Base-by-base conservation (phyloP, 2,888 invertebrate species). In the Harmothoe impar region DNA sequence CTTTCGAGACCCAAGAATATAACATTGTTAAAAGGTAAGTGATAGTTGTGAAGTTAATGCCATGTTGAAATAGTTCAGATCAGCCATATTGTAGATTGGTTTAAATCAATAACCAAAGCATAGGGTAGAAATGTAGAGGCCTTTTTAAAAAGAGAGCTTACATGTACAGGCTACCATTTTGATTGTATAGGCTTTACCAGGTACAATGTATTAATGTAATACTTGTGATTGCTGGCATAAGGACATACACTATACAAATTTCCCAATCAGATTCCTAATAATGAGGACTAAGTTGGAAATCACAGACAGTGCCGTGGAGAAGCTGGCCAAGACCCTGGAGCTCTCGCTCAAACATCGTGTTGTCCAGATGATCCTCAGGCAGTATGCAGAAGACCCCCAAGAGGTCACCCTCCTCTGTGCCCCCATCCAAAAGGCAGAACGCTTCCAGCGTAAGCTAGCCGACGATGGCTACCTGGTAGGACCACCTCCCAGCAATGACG, bases 391-490 rank as follows among this genome's bases (percentile, higher is more conserved):
- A 20, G 93, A 94, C 89, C 93, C 93, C 0, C 90, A 91, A 51
- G 93, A 94, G 68, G 92, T 94, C 0, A 89, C 92, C 17, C 88
- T 95, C 0, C 92, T 93, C 1, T 94, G 94, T 88, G 91, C 92
- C 3, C 89, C 85, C n/a, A 90, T 92, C 20, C 89, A 91, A 33
- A 93, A 92, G 89, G 33, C 93, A n/a, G 94, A 95, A 3, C 92
- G 93, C 35, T 90, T 91, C 15, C 81, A 94, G 23, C 92, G 93
- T 72, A 91, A 92, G 56, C 91, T 94, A 81, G 93, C 92, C 29
- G 94, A 94, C 54, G 93, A 93, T 7, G 94, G 94, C 1, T 95
- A 93, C 91, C 93, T 93, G 12, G 93, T 94, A n/a, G 94, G 95
- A 0, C 95, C 94, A 3, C 56, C 91, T 23, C 93, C 94, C 10